Evolutionary conservation across 1,140 invertebrate genomes (phyloP).

Genomic region (Hyles vespertilio): DNA sequence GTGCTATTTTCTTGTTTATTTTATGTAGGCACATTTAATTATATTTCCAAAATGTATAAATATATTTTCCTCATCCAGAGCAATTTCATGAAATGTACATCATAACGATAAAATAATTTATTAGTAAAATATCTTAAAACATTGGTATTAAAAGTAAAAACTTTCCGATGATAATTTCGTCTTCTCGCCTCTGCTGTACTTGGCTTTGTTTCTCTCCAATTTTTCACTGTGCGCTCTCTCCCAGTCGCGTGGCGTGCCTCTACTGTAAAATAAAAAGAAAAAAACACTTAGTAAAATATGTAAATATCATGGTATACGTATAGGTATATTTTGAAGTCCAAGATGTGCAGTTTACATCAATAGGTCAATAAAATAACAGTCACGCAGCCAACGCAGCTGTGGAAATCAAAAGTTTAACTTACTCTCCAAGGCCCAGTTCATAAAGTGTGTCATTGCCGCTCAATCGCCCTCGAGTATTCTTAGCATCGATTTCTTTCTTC

Average conservation of each 20-base stretch:
- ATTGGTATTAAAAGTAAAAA: slow-evolving; percentile 45
- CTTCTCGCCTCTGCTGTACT: slow-evolving; percentile 37
- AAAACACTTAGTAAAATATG: slow-evolving; percentile 1
- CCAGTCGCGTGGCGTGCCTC: slow-evolving; percentile 45
- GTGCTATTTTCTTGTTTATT: no score
- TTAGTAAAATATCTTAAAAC: slow-evolving; percentile 20
- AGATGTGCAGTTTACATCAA: no score
- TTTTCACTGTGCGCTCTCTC: slow-evolving; percentile 50
- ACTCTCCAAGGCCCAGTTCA: slow-evolving; percentile 53
- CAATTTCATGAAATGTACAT: background rate
- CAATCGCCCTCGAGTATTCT: slow-evolving; percentile 26
- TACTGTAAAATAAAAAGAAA: slow-evolving; percentile 22
- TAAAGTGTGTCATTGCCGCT: slow-evolving; percentile 32
- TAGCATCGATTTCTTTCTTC: slow-evolving; percentile 47
- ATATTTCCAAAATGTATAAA: no score
- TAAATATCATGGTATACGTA: background rate
- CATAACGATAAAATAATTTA: slow-evolving; percentile 16
- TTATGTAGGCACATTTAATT: no score
- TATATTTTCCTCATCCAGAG: no score
- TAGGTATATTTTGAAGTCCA: background rate
- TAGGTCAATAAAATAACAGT: no score
- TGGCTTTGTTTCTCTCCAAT: slow-evolving; percentile 26
- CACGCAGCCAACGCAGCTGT: background rate
- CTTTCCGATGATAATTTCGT: slow-evolving; percentile 44
- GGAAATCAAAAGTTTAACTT: slow-evolving; percentile 23